Base-by-base conservation (phyloP, 2,113 vertebrate genomes). In the Craseonycteris thonglongyai region DNA sequence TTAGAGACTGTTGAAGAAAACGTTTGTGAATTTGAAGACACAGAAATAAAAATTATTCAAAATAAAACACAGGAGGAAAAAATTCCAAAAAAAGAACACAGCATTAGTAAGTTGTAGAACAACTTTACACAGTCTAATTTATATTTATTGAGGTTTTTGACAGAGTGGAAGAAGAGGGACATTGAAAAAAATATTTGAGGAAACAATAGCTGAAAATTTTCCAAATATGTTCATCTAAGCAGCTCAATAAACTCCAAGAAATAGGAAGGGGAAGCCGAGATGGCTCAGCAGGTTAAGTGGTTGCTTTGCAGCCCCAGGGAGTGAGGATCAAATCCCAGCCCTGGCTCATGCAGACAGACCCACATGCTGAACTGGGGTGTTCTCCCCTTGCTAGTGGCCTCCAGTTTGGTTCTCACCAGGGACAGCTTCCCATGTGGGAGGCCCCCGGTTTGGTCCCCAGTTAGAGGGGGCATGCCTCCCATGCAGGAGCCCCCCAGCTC, bases 1-100 rank as follows among this genome's bases (percentile, higher is more conserved):
- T 82, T 78, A 89, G n/a, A 86, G n/a, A 86, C 22, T 89, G 13
- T 24, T 81, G 75, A 96, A 86, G 61, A 61, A 81, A 80, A 35
- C 28, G 76, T 91, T 35, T 40, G 40, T 59, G 22, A 81, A 76
- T 61, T 68, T 76, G 45, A 81, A 95, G 54, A 76, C 14, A 84
- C 7, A 58, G 21, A 75, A 93, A 85, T 18, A 6, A 63, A 74
- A 56, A 88, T 5, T 35, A 93, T n/a, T 6, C 30, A 89, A 69
- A 91, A 88, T 63, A 11, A 94, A 83, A 84, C 30, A 45, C 8
- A 59, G 28, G 22, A 15, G 11, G 8, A 35, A 40, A 56, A 30
- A 45, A 51, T 11, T 51, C 6, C 4, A 33, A 63, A 15, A 63
- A 51, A 26, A 47, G 12, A 45, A n/a, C 12, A 28, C 0, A 14